Evolutionary conservation across 2,888 invertebrate species (phyloP).

Genomic region (Stomorhina lunata): DNA sequence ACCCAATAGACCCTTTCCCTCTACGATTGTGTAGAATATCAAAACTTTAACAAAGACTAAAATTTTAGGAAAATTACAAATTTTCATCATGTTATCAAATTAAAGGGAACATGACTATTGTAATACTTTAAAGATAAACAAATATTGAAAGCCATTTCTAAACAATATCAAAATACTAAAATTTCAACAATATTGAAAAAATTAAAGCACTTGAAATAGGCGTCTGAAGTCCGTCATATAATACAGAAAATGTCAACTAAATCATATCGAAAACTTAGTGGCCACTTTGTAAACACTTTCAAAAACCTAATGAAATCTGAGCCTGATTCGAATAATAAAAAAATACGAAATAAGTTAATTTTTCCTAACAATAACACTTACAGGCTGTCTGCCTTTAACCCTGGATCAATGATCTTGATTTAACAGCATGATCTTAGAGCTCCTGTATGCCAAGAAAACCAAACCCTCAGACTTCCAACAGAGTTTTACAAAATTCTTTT

Average conservation of each 20-base stretch:
- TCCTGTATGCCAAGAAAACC: constrained; percentile 40
- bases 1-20: no score
- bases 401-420: constrained; percentile 46
- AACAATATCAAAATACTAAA: background rate
- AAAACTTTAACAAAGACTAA: no score
- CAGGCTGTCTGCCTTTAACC: constrained; percentile 25
- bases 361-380: constrained; percentile 14
- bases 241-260: constrained; percentile 37
- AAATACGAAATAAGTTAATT: constrained; percentile 12
- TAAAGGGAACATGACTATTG: no score
- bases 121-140: no score
- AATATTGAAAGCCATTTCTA: no score
- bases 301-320: constrained; percentile 18
- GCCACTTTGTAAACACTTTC: constrained; percentile 3
- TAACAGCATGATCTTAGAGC: constrained; percentile 51
- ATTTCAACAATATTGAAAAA: constrained; percentile 2
- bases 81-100: no score
- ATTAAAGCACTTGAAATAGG: constrained; percentile 28
- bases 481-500: constrained; percentile 47
- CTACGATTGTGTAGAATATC: no score
- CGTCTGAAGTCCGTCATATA: constrained; percentile 29
- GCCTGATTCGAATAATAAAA: background rate
- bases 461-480: constrained; percentile 25
- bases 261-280: constrained; percentile 10
- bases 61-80: no score